These are phyloP conservation scores for Steinernema scapterisci DNA, from an alignment of 2,888 invertebrate species.

Conservation along the genomic window DNA sequence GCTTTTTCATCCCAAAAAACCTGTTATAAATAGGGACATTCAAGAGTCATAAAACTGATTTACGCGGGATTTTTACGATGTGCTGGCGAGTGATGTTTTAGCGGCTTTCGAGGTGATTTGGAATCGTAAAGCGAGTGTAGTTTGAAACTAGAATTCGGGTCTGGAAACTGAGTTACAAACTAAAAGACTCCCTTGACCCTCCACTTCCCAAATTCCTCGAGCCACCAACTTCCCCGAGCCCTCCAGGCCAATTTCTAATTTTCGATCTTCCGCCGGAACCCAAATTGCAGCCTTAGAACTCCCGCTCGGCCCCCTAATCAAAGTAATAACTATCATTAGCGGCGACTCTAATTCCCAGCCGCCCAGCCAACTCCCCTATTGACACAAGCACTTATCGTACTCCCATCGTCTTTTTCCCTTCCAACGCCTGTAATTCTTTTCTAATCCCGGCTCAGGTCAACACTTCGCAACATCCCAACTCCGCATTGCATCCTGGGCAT, in stretches of 20 bases:
- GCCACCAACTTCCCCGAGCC: background rate
- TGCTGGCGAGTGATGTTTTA: too few relatives aligned
- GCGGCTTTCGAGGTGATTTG: too few relatives aligned
- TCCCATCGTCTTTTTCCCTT: background rate
- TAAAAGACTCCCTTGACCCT: too few relatives aligned
- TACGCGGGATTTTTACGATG: too few relatives aligned
- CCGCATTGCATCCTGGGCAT: too few relatives aligned
- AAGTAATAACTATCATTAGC: constrained; percentile 12
- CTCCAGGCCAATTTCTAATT: background rate
- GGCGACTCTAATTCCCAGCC: background rate
- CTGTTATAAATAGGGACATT: too few relatives aligned
- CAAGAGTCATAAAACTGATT: too few relatives aligned
- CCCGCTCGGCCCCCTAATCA: constrained; percentile 7
- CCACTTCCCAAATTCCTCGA: background rate
- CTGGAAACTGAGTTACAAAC: too few relatives aligned
- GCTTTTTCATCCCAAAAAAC: too few relatives aligned
- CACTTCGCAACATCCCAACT: background rate
- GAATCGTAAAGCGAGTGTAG: too few relatives aligned
- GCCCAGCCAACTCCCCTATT: background rate
- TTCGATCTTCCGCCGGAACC: background rate
- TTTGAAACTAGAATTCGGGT: too few relatives aligned
- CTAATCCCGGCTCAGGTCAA: constrained; percentile 1
- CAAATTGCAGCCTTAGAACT: constrained; percentile 15
- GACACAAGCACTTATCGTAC: background rate
- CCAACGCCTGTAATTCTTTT: background rate